phyloP scores from a whole-genome alignment of 2,797 vertebrate species.

The Sphenopsis melanotis region DNA sequence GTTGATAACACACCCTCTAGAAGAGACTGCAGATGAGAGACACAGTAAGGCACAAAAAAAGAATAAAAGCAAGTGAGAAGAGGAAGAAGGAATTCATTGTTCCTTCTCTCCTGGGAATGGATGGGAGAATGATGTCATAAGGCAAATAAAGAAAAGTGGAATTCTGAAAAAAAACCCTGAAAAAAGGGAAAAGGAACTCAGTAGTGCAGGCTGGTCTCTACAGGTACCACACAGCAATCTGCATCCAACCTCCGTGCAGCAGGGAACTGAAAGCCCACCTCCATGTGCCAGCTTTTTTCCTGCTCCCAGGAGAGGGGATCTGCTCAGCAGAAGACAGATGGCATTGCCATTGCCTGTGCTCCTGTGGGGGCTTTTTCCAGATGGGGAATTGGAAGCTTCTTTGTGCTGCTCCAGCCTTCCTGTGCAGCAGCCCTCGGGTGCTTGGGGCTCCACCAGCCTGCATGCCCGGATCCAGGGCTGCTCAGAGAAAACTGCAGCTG shows the following conservation, averaged over 20 bases:
- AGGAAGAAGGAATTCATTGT: not conserved
- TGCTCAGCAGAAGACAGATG: slow-evolving; percentile 22
- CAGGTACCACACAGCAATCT: slow-evolving; percentile 7
- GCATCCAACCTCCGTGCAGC: not conserved
- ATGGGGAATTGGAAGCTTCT: slow-evolving; percentile 44
- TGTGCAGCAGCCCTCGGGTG: not conserved
- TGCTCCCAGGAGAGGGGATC: slow-evolving; percentile 14
- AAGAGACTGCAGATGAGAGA: not conserved
- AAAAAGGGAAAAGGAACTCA: not conserved
- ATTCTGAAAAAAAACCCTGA: not conserved
- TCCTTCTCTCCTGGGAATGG: not conserved
- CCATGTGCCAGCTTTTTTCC: not conserved
- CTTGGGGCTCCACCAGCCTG: not conserved
- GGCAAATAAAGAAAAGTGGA: not conserved
- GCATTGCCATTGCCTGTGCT: not conserved
- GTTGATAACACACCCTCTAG: not conserved
- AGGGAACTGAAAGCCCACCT: slow-evolving; percentile 19
- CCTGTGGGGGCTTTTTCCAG: slow-evolving; percentile 52
- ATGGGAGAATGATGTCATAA: not conserved
- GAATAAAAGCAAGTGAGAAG: not conserved
- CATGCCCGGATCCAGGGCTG: fast-evolving
- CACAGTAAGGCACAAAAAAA: not conserved
- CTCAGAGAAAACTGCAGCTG: not conserved
- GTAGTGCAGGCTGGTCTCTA: not conserved
- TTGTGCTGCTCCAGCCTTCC: slow-evolving; percentile 17